Evolutionary conservation across 2,113 vertebrate genomes (phyloP), one percentile per base, ranked within the genome.

Genomic region (Mormyrus lacerda): DNA sequence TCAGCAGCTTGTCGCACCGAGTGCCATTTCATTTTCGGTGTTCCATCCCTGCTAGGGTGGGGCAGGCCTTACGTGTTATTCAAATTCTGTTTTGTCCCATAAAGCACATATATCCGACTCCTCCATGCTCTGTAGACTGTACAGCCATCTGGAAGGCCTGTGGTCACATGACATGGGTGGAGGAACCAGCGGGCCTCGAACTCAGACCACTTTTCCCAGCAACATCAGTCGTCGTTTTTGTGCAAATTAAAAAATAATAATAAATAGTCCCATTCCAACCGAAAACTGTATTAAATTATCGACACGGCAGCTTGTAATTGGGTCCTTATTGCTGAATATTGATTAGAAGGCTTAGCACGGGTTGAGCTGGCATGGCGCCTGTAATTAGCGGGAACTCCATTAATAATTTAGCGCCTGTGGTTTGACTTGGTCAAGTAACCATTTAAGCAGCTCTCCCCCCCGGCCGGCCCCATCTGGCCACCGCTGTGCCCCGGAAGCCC

Each of bases 351-450:
- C n/a, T 86, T 35, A 51, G 47, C 48, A 53, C 7, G 4, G 9
- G 9, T 27, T 9, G 17, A 1, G 11, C 48, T 86, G 48, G 50
- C 13, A n/a, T 53, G 11, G 21, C 2, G 27, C 48, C 50, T 87
- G 44, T 87, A 87, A 87, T 87, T 51, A 87, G 48, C 31, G 0
- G 48, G 15, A 53, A 31, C 31, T 82, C 19, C 21, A 31, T 89
- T 53, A 89, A 89, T 83, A 89, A 89, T 89, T 82, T 89, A 89
- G 48, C 19, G 0, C 50, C 35, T 24, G 47, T 27, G 69, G 73
- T 83, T 84, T 31, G 51, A 89, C 51, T 44, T 35, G 76, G 76
- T 89, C 39, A 61, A 89, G 69, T 39, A 47, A 35, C 31, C 69
- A 82, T 88, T 88, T 73, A 88, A 82, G 50, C 19, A 84, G 51